These are phyloP conservation scores for Cheilosia grossa DNA, from an alignment of 2,888 invertebrate genomes.

Conservation along the genomic window DNA sequence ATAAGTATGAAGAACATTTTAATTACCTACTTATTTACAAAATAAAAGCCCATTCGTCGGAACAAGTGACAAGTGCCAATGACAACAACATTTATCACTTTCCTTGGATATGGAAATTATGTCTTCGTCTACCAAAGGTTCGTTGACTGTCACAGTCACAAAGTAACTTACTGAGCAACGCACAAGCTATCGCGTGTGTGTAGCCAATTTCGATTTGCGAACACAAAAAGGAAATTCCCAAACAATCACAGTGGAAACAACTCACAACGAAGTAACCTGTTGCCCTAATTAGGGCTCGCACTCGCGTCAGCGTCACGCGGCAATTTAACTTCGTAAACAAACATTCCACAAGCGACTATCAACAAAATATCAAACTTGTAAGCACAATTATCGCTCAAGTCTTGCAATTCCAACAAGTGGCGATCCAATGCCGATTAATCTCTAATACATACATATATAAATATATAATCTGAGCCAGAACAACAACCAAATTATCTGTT, in stretches of 20 bases:
- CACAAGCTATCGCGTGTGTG: neutral
- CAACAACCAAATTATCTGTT: too few species aligned
- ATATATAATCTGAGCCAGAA: too few species aligned
- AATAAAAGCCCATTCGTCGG: too few species aligned
- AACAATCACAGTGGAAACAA: neutral
- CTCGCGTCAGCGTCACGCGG: too few species aligned
- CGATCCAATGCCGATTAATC: too few species aligned
- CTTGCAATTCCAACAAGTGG: neutral
- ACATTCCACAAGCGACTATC: neutral
- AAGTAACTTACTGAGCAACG: neutral
- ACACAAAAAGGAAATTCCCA: neutral
- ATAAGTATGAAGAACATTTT: too few species aligned
- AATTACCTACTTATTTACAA: too few species aligned
- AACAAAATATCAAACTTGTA: neutral
- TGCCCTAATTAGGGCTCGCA: conserved; percentile 18
- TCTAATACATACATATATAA: too few species aligned
- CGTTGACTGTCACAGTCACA: neutral
- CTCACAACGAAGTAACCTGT: conserved; percentile 4
- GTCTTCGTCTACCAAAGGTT: too few species aligned
- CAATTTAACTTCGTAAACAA: neutral
- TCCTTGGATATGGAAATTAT: too few species aligned
- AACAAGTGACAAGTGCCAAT: too few species aligned
- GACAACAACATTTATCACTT: too few species aligned
- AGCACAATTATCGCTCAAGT: neutral
- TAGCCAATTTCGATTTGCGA: neutral